phyloP scores from a whole-genome alignment of 35 echinoderm and acorn worm species.

The Chiridota heheva region DNA sequence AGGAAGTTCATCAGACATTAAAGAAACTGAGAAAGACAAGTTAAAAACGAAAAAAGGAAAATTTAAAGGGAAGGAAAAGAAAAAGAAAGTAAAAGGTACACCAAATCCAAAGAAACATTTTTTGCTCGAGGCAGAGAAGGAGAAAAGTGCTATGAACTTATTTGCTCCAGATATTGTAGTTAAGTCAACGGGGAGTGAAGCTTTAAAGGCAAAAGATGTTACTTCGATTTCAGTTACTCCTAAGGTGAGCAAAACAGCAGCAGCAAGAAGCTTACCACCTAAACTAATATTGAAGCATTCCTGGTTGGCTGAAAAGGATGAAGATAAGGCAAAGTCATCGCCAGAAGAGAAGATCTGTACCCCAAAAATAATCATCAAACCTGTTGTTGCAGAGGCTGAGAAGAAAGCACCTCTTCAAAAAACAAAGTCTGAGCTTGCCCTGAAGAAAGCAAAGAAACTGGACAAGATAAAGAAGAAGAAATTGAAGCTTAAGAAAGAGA shows the following conservation, averaged over 20 bases:
- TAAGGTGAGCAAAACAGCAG: no score
- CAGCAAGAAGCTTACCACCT: no score
- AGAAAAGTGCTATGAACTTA: conserved; percentile 3
- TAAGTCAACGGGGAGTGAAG: no score
- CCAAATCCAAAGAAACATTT: conserved; percentile 38
- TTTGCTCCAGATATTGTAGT: no score
- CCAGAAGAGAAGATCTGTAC: no score
- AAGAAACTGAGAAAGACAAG: conserved; percentile 47
- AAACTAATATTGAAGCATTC: no score
- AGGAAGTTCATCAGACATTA: conserved; percentile 26
- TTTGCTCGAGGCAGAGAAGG: not conserved
- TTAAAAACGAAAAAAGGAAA: conserved; percentile 39
- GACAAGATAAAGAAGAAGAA: conserved; percentile 43
- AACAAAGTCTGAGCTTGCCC: conserved; percentile 8
- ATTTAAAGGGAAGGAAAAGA: conserved; percentile 57
- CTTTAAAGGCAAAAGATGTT: no score
- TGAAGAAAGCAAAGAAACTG: conserved; percentile 19
- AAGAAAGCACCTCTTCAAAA: not conserved
- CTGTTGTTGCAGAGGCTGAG: not conserved
- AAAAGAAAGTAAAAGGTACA: conserved; percentile 35
- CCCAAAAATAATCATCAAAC: conserved; percentile 37
- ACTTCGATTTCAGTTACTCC: no score
- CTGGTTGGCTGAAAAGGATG: no score
- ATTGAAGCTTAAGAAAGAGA: conserved; percentile 49
- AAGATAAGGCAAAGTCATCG: no score